Conservation (phyloP, 92 coral and sea anemone genomes). For the Palythoa heliodiscus region DNA sequence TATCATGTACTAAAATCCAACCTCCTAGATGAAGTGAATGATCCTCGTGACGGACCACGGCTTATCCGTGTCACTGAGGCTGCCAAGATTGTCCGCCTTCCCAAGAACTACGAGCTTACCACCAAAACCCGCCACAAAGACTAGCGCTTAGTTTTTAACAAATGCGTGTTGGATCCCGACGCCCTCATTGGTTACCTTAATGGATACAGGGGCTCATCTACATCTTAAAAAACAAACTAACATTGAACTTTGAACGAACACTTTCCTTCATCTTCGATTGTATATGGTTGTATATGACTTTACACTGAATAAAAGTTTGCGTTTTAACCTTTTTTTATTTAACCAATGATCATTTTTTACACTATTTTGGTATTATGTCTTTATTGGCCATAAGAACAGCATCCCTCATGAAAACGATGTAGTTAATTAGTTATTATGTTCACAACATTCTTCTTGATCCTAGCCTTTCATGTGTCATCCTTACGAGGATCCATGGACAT, state of each 20-base stretch:
- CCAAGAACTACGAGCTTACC: not conserved
- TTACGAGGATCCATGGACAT: slow-evolving; percentile 3
- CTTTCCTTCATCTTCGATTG: too few relatives aligned
- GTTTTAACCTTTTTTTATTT: too few relatives aligned
- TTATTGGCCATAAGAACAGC: too few relatives aligned
- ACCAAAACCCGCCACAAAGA: not conserved
- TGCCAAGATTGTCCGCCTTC: not conserved
- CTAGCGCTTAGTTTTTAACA: too few relatives aligned
- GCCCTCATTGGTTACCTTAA: not conserved
- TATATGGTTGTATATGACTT: too few relatives aligned
- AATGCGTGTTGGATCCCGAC: not conserved
- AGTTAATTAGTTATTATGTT: not conserved
- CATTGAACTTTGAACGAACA: too few relatives aligned
- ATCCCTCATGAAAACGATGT: too few relatives aligned
- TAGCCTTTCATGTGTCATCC: not conserved
- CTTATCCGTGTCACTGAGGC: not conserved
- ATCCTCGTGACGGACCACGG: not conserved
- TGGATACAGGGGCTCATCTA: too few relatives aligned
- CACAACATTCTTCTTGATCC: not conserved
- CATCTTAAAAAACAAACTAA: too few relatives aligned
- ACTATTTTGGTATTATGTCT: too few relatives aligned
- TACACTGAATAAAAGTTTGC: too few relatives aligned
- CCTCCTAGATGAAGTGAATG: not conserved
- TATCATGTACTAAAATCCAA: not conserved
- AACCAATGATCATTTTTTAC: too few relatives aligned